A percentile compares a stretch with the other conserved stretches of the same genome.
Evolutionary conservation across 2,797 vertebrate genomes (phyloP).

Genomic region (Enteromius mattozi): DNA sequence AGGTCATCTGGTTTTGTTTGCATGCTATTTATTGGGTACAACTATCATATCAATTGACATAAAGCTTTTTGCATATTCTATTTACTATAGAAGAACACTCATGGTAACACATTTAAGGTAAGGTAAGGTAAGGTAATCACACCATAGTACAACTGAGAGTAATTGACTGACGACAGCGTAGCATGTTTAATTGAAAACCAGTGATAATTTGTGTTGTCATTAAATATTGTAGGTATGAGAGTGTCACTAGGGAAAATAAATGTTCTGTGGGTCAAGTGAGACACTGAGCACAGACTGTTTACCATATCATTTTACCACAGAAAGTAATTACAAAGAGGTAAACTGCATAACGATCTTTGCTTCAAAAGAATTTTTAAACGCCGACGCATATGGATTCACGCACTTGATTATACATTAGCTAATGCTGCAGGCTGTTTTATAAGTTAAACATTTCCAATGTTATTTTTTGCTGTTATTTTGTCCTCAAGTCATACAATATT

Average conservation of each 20-base stretch:
- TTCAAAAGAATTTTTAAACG: neutral
- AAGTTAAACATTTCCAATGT: slow-evolving; percentile 34
- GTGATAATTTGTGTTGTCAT: slow-evolving; percentile 19
- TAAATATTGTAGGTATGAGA: slow-evolving; percentile 6
- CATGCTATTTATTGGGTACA: neutral
- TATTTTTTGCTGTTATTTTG: neutral
- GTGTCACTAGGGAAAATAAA: slow-evolving; percentile 9
- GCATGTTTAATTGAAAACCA: neutral
- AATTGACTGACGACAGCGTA: neutral
- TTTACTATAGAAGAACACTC: neutral
- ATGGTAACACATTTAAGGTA: neutral
- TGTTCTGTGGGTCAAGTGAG: slow-evolving; percentile 23
- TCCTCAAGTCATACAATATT: slow-evolving; percentile 29
- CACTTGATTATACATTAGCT: slow-evolving; percentile 24
- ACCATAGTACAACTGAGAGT: neutral
- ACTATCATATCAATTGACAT: neutral
- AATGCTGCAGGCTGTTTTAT: slow-evolving; percentile 28
- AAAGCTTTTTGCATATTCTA: neutral
- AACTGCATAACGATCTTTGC: slow-evolving; percentile 23
- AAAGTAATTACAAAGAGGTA: slow-evolving; percentile 34
- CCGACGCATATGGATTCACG: neutral
- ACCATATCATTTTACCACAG: slow-evolving; percentile 23
- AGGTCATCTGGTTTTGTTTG: neutral
- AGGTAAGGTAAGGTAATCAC: neutral
- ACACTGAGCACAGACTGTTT: slow-evolving; percentile 36